Evolutionary conservation across 2,113 vertebrate genomes (phyloP).

Genomic region (Spilogale gracilis): DNA sequence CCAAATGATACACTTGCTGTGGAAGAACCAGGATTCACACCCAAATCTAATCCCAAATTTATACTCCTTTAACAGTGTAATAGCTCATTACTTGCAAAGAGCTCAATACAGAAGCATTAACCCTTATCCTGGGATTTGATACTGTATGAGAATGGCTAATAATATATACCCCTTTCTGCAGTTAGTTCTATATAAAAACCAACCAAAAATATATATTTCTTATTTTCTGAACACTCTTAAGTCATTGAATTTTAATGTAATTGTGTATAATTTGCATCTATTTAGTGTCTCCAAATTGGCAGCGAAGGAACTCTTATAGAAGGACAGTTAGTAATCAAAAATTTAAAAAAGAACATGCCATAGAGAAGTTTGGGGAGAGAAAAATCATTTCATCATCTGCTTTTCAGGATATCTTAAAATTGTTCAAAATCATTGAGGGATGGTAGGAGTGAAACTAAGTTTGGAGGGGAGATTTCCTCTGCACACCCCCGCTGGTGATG

Average conservation of each 20-base stretch:
- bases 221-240: conserved; percentile 11
- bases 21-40: background rate
- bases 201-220: background rate
- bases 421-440: background rate
- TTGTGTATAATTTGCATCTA: background rate
- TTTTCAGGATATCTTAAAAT: conserved; percentile 30
- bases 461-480: background rate
- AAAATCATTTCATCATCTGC: background rate
- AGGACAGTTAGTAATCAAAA: background rate
- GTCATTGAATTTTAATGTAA: background rate
- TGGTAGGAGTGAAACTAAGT: background rate
- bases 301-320: background rate
- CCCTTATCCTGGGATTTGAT: background rate
- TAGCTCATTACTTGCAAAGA: background rate
- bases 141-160: background rate
- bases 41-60: background rate
- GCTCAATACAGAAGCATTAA: background rate
- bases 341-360: background rate
- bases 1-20: background rate
- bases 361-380: background rate
- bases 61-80: background rate
- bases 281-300: conserved; percentile 12
- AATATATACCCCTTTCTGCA: background rate
- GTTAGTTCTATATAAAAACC: background rate
- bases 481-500: background rate